Evolutionary conservation across 2,797 vertebrate species (phyloP), one percentile per base, ranked within the genome.

Genomic region (Sebastes matsubarae): DNA sequence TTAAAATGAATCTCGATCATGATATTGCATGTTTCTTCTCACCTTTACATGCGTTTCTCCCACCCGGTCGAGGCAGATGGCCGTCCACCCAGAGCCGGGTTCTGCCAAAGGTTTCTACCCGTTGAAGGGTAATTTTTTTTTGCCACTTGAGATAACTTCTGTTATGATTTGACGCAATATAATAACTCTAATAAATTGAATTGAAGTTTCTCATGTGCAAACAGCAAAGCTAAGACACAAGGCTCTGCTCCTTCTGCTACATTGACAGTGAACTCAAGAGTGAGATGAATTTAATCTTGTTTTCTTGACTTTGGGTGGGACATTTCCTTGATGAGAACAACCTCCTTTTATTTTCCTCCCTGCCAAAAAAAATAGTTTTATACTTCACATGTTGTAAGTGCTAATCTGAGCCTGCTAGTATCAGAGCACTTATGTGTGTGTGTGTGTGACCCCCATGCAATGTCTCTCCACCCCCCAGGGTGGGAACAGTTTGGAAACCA

Each of bases 21-120:
- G 57, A 22, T 36, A 11, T 6, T 46, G 20, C 9, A 46, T 20
- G 16, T 22, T 22, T 54, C 30, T 34, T 69, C 29, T 34, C 13
- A 34, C 9, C 29, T 54, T 52, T 13, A 52, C 11, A 7, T n/a
- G 18, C 27, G 1, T 50, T 50, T 18, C 1, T 50, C 42, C 16
- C 42, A 50, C 16, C 42, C 16, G 16, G 42, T 50, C 16, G 42
- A 50, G 1, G 42, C 42, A 18, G 42, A 50, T 50, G 42, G 42
- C 16, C 42, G 16, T 50, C 16, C 16, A 50, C 42, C 42, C 42
- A 50, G 42, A 50, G 0, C 42, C 16, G 16, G 42, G 42, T 50
- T 50, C 42, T 50, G 42, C 16, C 42, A 0, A 50, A 18, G 42
- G 16, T 50, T 50, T 50, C 42, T 46, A 46, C 0, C 0, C 7